Conservation (phyloP, 2,797 vertebrate genomes). For the Antennarius maculatus region DNA sequence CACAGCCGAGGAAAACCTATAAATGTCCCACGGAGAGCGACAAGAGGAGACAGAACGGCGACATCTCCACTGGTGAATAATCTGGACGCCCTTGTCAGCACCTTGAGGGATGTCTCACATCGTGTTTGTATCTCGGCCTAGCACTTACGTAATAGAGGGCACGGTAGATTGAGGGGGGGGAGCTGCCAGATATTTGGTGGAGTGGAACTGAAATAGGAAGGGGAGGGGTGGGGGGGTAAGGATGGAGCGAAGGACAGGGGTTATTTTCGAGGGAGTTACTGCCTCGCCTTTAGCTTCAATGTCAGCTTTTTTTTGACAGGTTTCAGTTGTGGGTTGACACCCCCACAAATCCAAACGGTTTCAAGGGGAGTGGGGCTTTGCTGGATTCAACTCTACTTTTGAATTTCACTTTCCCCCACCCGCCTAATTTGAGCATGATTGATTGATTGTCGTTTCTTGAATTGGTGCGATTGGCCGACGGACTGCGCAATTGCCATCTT, state of each 20-base stretch:
- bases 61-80: slow-evolving; percentile 65
- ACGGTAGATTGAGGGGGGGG: slow-evolving; percentile 32
- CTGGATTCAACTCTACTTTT: slow-evolving; percentile 28
- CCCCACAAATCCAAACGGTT: slow-evolving; percentile 6
- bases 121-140: slow-evolving; percentile 38
- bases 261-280: slow-evolving; percentile 56
- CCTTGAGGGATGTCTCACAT: slow-evolving; percentile 47
- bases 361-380: slow-evolving; percentile 3
- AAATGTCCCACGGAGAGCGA: slow-evolving; percentile 49
- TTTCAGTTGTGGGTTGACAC: slow-evolving; percentile 62
- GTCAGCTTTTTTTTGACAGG: slow-evolving; percentile 72
- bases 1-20: slow-evolving; percentile 44
- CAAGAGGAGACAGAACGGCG: slow-evolving; percentile 54
- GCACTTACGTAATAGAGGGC: slow-evolving; percentile 63
- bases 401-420: slow-evolving; percentile 20
- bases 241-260: slow-evolving; percentile 38
- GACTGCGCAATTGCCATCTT: too few species aligned
- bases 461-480: too few species aligned
- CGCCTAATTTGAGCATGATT: background rate
- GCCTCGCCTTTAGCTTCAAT: slow-evolving; percentile 54
- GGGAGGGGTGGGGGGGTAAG: slow-evolving; percentile 8
- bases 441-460: background rate
- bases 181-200: slow-evolving; percentile 44
- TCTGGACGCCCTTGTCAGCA: slow-evolving; percentile 60
- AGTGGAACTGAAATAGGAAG: slow-evolving; percentile 57